phyloP scores from a whole-genome alignment of 2,797 vertebrate genomes.

The Spinus pinus region DNA sequence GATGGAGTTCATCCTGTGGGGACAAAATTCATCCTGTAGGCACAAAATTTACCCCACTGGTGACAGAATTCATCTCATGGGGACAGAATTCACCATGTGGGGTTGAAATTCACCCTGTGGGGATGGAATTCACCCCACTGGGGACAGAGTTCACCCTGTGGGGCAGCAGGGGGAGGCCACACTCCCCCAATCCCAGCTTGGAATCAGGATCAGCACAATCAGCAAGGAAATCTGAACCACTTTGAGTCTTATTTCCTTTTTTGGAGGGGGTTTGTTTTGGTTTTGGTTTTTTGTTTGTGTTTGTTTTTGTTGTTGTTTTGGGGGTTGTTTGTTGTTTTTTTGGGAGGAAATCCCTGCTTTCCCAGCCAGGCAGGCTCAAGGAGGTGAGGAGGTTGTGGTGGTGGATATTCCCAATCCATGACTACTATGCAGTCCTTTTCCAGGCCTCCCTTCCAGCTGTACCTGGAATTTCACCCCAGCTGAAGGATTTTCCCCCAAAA shows the following conservation, averaged over 20 bases:
- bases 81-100: neutral
- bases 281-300: too few species aligned
- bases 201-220: neutral
- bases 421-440: neutral
- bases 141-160: too few species aligned
- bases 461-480: neutral
- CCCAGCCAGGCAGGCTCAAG: neutral
- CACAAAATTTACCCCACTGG: too few species aligned
- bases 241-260: neutral
- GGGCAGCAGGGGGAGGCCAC: neutral
- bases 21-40: neutral
- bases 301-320: too few species aligned
- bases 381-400: neutral
- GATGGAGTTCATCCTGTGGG: neutral
- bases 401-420: neutral
- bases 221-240: neutral
- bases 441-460: neutral
- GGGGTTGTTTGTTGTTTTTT: neutral
- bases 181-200: neutral
- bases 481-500: neutral
- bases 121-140: neutral
- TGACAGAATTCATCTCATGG: rapidly evolving
- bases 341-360: neutral
- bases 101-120: too few species aligned
- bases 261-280: too few species aligned